These are phyloP conservation scores for Idaea biselata DNA, from an alignment of 2,888 invertebrate genomes.

Conservation along the genomic window DNA sequence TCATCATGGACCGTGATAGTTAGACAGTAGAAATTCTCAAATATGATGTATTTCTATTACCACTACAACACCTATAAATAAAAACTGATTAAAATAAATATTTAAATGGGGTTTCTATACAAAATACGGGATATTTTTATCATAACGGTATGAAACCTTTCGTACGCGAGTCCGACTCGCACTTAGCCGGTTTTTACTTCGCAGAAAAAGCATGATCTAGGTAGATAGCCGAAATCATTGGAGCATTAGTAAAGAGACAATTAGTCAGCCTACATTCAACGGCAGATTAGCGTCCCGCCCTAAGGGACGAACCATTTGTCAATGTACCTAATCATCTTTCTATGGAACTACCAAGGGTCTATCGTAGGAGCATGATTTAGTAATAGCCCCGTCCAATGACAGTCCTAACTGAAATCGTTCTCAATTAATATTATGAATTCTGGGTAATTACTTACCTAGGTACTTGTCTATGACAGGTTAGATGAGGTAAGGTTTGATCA, in stretches of 20 bases:
- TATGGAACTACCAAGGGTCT: conserved; percentile 44
- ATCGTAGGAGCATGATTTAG: conserved; percentile 44
- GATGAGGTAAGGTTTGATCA: not conserved
- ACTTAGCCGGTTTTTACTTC: not conserved
- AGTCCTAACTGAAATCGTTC: not conserved
- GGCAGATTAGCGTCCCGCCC: conserved; percentile 57
- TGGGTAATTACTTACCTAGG: conserved; percentile 2
- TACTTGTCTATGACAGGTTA: not conserved
- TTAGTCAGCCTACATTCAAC: conserved; percentile 59
- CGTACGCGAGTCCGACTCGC: no score
- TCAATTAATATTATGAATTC: conserved; percentile 1
- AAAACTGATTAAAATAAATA: no score
- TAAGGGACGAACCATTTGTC: conserved; percentile 57
- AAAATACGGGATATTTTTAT: no score
- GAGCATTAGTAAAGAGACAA: conserved; percentile 47
- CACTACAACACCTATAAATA: no score
- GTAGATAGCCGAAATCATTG: conserved; percentile 21
- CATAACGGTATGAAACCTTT: no score
- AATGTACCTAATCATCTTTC: conserved; percentile 63
- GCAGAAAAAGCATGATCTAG: not conserved
- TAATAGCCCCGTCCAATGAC: conserved; percentile 40
- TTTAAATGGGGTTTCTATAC: no score
- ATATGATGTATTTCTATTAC: no score
- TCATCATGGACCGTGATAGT: no score
- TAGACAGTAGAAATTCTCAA: no score